Evolutionary conservation across 2,888 invertebrate genomes (phyloP), one percentile per base, ranked within the genome.

Genomic region (Dysmachus trigonus): DNA sequence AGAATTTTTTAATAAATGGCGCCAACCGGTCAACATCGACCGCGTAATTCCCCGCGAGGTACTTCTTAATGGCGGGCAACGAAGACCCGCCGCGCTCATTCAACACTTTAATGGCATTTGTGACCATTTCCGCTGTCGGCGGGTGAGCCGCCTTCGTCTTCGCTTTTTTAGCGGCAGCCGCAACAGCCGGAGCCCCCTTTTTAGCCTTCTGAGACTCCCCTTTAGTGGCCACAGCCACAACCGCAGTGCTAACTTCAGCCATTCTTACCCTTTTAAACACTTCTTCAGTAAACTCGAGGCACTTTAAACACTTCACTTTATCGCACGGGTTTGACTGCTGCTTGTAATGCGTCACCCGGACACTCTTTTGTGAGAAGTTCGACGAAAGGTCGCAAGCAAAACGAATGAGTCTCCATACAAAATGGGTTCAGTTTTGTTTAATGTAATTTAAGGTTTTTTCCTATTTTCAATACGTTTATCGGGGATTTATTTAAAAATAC

Each of bases 61-160:
- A 95, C 89, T 95, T 95, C 90, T 95, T 95, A 22, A 88, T 88
- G 0, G 91, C 92, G 90, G 90, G 93, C 88, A 91, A 90, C 0
- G 94, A 94, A 0, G 94, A 94, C 47, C 95, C 95, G 86, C 93
- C 93, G 27, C 94, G 92, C 89, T 94, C 93, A 88, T 93, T 93
- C 87, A 94, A 89, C 85, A 90, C 91, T 88, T 91, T 91, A 85
- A 94, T 93, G 6, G 95, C 94, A 38, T 90, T 91, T 88, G 92
- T 93, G 1, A 95, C 94, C 94, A 95, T 94, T 71, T 92, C 91
- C 0, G 93, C 89, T 0, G 93, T 92, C 22, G 92, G 92, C 0
- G 94, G 94, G 90, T 94, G 94, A 1, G 27, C 1, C 62, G 27
- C 7, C 27, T 53, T 53, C 2, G 18, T 1, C 6, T 53, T 53